Evolutionary conservation across 2,888 invertebrate species (phyloP), one percentile per base, ranked within the genome.

Genomic region (Agriopis marginaria): DNA sequence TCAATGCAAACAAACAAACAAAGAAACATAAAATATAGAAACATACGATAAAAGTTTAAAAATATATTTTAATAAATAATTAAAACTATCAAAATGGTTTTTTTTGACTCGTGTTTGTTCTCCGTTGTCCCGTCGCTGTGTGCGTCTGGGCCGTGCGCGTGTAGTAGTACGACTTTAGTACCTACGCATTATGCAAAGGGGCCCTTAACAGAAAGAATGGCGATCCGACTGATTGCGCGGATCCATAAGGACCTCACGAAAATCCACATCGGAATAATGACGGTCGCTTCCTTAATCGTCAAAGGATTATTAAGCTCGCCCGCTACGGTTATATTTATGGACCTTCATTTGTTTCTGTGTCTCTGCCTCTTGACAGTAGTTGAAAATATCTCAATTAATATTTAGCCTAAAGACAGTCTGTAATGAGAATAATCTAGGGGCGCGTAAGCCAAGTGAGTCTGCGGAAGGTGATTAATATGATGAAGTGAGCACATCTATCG

Each of bases 311-410:
- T 79, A 72, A 32, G 70, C 69, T 77, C 75, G 73, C 76, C 76
- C 73, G 77, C 75, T 76, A 73, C 75, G 73, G 74, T 71, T 89
- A 53, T 85, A 91, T 88, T 89, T 87, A 92, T 91, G 76, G 77
- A 66, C 69, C 70, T 74, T 77, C 87, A 89, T 92, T 91, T 86
- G 82, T 92, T 85, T 83, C 75, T 70, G 80, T 67, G 78, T 80
- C 86, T 86, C 78, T 81, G 81, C 86, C 81, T 79, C 84, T 85
- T 81, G 86, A 83, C 87, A 86, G 89, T 87, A 88, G 88, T 90
- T 87, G 79, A 83, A 86, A 92, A 93, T 89, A 86, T 92, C 93
- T 93, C 92, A 92, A 93, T 93, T 94, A 93, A 87, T 88, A 89
- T 92, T 92, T 94, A 88, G 93, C 93, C 93, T 90, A 86, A 90